These are phyloP conservation scores for Fabriciana adippe DNA, from an alignment of 2,888 invertebrate genomes.

Conservation along the genomic window DNA sequence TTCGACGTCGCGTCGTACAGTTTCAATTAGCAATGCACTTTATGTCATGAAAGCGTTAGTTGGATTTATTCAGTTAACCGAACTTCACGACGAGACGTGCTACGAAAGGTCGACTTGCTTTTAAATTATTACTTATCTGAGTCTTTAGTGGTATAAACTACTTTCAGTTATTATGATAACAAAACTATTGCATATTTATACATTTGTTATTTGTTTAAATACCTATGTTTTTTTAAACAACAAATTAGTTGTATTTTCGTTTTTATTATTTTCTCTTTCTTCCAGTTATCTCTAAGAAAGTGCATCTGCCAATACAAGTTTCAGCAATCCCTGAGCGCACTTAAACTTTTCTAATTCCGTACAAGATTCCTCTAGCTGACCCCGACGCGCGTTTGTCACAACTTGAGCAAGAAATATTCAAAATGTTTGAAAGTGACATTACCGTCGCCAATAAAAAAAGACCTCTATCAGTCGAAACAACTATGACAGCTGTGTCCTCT, in stretches of 20 bases:
- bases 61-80: slow-evolving; percentile 33
- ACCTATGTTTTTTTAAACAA: not conserved
- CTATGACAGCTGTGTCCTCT: slow-evolving; percentile 13
- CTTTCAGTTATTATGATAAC: no score
- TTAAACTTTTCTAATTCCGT: slow-evolving; percentile 23
- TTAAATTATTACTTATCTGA: slow-evolving; percentile 18
- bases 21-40: slow-evolving; percentile 29
- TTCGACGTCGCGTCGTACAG: slow-evolving; percentile 10
- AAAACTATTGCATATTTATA: slow-evolving; percentile 1
- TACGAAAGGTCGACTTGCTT: slow-evolving; percentile 10
- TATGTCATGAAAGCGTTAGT: slow-evolving; percentile 30
- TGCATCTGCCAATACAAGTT: slow-evolving; percentile 20
- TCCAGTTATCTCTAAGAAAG: not conserved
- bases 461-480: slow-evolving; percentile 13
- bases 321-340: slow-evolving; percentile 17
- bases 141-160: not conserved
- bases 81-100: slow-evolving; percentile 24
- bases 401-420: slow-evolving; percentile 23
- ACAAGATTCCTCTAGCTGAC: slow-evolving; percentile 9
- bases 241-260: not conserved
- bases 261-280: not conserved
- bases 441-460: slow-evolving; percentile 16
- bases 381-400: slow-evolving; percentile 7
- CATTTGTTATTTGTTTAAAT: not conserved
- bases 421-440: slow-evolving; percentile 18